A percentile compares a stretch with the other conserved stretches of the same genome.
Conservation (phyloP, 2,888 invertebrate genomes). For the Drosophila fulvimacula region DNA sequence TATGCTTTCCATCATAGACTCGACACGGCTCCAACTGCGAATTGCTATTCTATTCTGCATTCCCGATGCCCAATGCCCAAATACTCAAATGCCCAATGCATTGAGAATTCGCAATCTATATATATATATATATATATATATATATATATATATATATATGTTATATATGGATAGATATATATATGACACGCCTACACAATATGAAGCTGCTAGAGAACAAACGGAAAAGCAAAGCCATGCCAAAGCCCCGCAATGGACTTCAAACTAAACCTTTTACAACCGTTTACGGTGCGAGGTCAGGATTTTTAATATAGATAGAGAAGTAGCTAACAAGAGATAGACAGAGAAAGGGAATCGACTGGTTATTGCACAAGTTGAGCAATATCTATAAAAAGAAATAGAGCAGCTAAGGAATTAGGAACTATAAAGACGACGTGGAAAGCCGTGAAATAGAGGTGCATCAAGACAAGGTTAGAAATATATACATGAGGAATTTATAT, state of each 20-base stretch:
- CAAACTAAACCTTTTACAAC: conserved; percentile 45
- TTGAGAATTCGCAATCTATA: conserved; percentile 32
- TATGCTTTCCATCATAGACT: conserved; percentile 73
- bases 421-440: neutral
- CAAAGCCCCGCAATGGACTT: conserved; percentile 34
- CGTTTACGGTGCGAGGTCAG: conserved; percentile 34
- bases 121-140: neutral
- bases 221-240: conserved; percentile 10
- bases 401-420: neutral
- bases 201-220: neutral
- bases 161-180: no score
- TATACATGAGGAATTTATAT: no score
- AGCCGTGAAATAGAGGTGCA: neutral
- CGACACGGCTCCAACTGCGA: conserved; percentile 39
- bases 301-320: conserved; percentile 21
- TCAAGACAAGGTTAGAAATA: neutral
- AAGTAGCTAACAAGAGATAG: neutral
- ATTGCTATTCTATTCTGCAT: conserved; percentile 27
- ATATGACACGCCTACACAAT: conserved; percentile 40
- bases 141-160: neutral
- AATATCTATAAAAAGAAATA: conserved; percentile 20
- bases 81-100: conserved; percentile 15
- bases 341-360: neutral
- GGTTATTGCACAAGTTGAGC: conserved; percentile 7
- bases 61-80: conserved; percentile 21